phyloP scores from a whole-genome alignment of 2,113 vertebrate genomes.

The Turnix velox region DNA sequence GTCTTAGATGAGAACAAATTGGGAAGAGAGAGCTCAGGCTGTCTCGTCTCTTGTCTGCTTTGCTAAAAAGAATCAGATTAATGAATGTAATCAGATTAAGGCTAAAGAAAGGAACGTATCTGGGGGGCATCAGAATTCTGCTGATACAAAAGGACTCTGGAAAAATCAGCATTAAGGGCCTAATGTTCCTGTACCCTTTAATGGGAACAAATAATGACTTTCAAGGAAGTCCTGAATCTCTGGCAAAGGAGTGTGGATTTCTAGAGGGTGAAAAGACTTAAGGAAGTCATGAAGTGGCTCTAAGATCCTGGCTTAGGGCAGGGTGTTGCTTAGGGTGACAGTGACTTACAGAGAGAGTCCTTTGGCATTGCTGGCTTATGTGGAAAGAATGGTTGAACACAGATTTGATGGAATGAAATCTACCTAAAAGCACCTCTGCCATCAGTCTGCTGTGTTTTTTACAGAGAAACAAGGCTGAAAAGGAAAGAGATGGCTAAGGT shows the following conservation, averaged over 20 bases:
- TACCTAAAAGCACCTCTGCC: not conserved
- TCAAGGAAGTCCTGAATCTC: not conserved
- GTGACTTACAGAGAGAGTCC: not conserved
- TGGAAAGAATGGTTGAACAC: not conserved
- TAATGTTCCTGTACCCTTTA: not conserved
- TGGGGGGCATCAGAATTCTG: constrained; percentile 6
- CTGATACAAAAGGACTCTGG: not conserved
- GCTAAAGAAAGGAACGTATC: constrained; percentile 15
- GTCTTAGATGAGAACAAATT: not conserved
- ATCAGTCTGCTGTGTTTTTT: not conserved
- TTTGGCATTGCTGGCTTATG: not conserved
- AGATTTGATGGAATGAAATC: not conserved
- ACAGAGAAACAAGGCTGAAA: not conserved
- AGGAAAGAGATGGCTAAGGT: not conserved
- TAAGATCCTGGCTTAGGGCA: not conserved
- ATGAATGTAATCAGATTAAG: constrained; percentile 13
- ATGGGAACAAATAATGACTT: not conserved
- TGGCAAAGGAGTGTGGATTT: not conserved
- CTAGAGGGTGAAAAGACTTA: not conserved
- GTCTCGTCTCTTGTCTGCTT: constrained; percentile 38
- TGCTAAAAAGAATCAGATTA: constrained; percentile 43
- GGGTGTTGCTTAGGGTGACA: not conserved
- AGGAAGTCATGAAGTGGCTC: not conserved
- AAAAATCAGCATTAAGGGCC: not conserved
- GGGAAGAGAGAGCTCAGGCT: not conserved